Conservation (phyloP, 2,888 invertebrate species). For the Sturmia bella region DNA sequence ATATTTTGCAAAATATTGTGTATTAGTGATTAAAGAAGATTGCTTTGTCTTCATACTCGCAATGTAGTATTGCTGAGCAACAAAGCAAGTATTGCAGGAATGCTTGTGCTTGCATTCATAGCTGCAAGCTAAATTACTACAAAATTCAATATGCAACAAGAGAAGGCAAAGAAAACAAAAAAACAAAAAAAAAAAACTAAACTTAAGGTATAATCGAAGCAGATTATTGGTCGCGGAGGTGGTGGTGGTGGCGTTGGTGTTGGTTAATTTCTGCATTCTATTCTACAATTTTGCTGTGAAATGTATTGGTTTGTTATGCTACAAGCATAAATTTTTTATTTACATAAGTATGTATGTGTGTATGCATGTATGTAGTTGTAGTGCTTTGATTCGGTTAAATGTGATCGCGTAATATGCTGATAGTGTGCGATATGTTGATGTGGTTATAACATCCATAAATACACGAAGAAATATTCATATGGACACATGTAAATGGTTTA, state of each 20-base stretch:
- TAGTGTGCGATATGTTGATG: neutral
- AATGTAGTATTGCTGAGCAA: neutral
- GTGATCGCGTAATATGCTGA: constrained; percentile 17
- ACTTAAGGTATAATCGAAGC: constrained; percentile 44
- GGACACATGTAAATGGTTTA: constrained; percentile 24
- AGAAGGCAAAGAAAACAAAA: constrained; percentile 1
- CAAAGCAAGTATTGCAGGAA: constrained; percentile 30
- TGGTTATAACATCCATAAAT: constrained; percentile 2
- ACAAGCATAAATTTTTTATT: neutral
- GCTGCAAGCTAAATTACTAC: constrained; percentile 51
- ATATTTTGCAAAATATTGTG: constrained; percentile 45
- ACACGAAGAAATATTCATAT: constrained; percentile 2
- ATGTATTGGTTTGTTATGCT: constrained; percentile 14
- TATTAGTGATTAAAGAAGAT: constrained; percentile 55
- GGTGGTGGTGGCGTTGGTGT: constrained; percentile 38
- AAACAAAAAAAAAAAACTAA: neutral
- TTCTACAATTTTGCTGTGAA: neutral
- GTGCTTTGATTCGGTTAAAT: constrained; percentile 28
- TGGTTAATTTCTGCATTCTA: neutral
- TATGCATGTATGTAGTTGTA: constrained; percentile 1
- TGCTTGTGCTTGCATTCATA: constrained; percentile 46
- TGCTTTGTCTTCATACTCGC: constrained; percentile 26
- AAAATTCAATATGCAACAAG: constrained; percentile 52
- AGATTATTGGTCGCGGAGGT: constrained; percentile 44
- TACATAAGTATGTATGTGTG: no score